phyloP scores from a whole-genome alignment of 2,888 invertebrate species.

The Tachystola acroxantha region DNA sequence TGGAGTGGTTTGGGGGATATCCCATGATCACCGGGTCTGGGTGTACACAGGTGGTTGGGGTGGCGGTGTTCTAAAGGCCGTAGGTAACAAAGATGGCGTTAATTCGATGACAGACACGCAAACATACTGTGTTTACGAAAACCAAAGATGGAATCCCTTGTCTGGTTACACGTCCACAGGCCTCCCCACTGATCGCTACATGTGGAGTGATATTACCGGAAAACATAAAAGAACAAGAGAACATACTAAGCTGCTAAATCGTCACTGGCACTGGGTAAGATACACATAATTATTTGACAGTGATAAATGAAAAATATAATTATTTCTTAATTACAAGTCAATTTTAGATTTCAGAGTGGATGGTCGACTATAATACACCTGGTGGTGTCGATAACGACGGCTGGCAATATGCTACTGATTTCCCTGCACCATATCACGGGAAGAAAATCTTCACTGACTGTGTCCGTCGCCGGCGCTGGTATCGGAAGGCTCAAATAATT shows the following conservation, averaged over 20 bases:
- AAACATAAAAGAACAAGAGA: slow-evolving; percentile 90
- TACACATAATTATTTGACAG: too few species aligned
- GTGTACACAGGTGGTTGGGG: slow-evolving; percentile 94
- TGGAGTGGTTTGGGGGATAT: slow-evolving; percentile 95
- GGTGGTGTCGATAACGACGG: slow-evolving; percentile 95
- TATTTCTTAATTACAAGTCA: too few species aligned
- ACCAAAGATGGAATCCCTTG: slow-evolving; percentile 96
- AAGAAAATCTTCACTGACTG: slow-evolving; percentile 93
- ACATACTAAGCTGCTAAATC: slow-evolving; percentile 89
- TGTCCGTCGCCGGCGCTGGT: slow-evolving; percentile 91
- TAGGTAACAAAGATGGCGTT: slow-evolving; percentile 64
- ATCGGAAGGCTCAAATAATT: slow-evolving; percentile 87
- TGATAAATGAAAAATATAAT: too few species aligned
- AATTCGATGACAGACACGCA: slow-evolving; percentile 90
- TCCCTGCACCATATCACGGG: slow-evolving; percentile 91
- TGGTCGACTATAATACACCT: slow-evolving; percentile 92
- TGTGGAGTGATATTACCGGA: slow-evolving; percentile 95
- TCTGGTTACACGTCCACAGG: slow-evolving; percentile 92
- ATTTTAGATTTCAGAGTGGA: slow-evolving; percentile 89
- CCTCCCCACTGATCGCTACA: slow-evolving; percentile 90
- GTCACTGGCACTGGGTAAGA: slow-evolving; percentile 92
- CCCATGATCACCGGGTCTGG: slow-evolving; percentile 93
- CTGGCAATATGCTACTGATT: slow-evolving; percentile 97
- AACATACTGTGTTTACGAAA: slow-evolving; percentile 94
- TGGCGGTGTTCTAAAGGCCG: slow-evolving; percentile 85